A percentile compares a stretch with the other conserved stretches of the same genome.
Evolutionary conservation across 2,113 vertebrate species (phyloP).

Genomic region (Anguilla rostrata): DNA sequence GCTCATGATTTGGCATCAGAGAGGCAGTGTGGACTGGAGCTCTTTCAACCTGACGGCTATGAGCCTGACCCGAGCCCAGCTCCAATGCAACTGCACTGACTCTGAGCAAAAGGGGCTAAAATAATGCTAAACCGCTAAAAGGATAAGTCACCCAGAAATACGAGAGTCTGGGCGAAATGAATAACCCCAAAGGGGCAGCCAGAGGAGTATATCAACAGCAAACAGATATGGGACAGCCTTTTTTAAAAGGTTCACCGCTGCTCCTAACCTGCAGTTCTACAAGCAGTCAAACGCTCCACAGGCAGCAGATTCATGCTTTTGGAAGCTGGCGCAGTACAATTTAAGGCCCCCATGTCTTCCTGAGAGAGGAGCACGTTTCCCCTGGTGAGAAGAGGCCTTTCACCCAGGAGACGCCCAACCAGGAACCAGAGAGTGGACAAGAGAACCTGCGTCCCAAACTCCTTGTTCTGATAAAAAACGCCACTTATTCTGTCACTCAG

Average conservation of each 20-base stretch:
- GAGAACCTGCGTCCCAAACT: not conserved
- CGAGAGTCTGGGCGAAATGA: not conserved
- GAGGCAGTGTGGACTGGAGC: not conserved
- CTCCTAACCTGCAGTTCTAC: not conserved
- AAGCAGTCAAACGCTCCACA: not conserved
- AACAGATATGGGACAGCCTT: not conserved
- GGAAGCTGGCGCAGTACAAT: not conserved
- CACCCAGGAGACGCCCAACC: not conserved
- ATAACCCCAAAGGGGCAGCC: not conserved
- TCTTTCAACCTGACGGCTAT: not conserved
- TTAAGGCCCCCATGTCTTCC: not conserved
- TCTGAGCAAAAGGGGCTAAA: not conserved
- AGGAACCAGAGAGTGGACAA: not conserved
- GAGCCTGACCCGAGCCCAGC: not conserved
- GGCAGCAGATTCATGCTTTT: not conserved
- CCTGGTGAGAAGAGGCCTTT: not conserved
- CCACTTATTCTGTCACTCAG: constrained; percentile 5
- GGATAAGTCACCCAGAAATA: not conserved
- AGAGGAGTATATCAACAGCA: not conserved
- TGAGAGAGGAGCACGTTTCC: not conserved
- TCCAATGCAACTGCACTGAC: not conserved
- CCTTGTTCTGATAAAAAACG: not conserved
- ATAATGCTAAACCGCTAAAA: not conserved
- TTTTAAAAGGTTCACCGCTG: not conserved
- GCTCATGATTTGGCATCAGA: not conserved